Evolutionary conservation across 2,797 vertebrate species (phyloP), one percentile per base, ranked within the genome.

Genomic region (Telmatherina bonti): DNA sequence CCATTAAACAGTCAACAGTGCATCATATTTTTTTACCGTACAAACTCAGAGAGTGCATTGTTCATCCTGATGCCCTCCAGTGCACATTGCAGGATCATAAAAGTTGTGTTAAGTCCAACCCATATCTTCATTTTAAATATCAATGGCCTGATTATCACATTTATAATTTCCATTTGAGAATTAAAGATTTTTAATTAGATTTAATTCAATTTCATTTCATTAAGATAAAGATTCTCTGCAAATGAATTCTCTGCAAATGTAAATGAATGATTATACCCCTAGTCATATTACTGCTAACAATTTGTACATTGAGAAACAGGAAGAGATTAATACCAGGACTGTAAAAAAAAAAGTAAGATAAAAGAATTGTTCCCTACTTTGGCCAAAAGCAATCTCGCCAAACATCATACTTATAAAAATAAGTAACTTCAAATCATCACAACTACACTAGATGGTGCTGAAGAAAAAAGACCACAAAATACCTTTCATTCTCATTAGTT

Each of bases 401-500:
- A 54, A 4, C 4, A 20, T 30, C 15, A 54, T 30, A 52, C 49
- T 26, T 27, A 52, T 30, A 18, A 8, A 16, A 15, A 29, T 18
- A 54, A 47, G 20, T 47, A 47, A 47, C 45, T 18, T 53, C 13
- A 16, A 53, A 54, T 29, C 15, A 30, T 8, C 7, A 29, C 15
- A 53, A 18, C 7, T 18, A 53, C 26, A 53, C 15, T 29, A 13
- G 1, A 16, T 53, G 11, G 11, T 54, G 27, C 27, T 9, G n/a
- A 5, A 47, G 1, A 55, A n/a, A 2, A 29, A 58, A 53, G 1
- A 51, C 1, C 2, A 58, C 55, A 26, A 22, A 15, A 4, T 0
- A 26, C 20, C 51, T 80, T 61, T 70, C 33, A 29, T 51, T 70
- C 13, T 52, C 33, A 43, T 73, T 31, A 10, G 45, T 55, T 18